Evolutionary conservation across 1,140 invertebrate species (phyloP), one percentile per base, ranked within the genome.

Genomic region (Brachystomella parvula): DNA sequence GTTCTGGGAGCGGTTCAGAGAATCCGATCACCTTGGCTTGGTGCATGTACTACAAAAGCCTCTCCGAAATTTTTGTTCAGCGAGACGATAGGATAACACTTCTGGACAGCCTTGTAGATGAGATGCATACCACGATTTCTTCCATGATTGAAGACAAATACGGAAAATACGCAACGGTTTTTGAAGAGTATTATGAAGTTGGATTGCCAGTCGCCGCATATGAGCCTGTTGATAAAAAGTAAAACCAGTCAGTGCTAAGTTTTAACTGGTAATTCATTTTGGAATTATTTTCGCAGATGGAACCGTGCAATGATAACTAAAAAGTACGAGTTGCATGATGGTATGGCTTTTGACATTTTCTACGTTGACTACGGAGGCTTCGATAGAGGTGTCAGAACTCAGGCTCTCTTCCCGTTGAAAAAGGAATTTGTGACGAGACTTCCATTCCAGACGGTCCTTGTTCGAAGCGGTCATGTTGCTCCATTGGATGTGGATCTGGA

Each of bases 101-200:
- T 6, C 24, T 53, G 49, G 49, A 53, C 6, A 53, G 24, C 9
- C 24, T 53, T 6, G 15, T 15, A 15, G 24, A 15, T 6, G 49
- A 53, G 24, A 9, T 53, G 12, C 12, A 24, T 26, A 24, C 12
- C 24, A 6, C 9, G 3, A 26, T 53, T 26, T 12, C 6, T 9
- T 12, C 9, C 12, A 53, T 53, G 49, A 53, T 53, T 15, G 24
- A 3, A 12, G 49, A 26, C 12, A 53, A 53, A 53, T 53, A 53
- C 49, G 49, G 12, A 15, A 53, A 53, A 24, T 53, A 53, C 24
- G 49, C 9, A 12, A 53, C 49, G 24, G 21, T 53, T 15, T 53
- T 53, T 53, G 15, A 9, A 24, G 49, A 53, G 24, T 53, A 53
- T 24, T 53, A 53, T 26, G 49, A 53, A 24, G 49, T 53, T 53